These are phyloP conservation scores for Enteromius radiatus DNA, from an alignment of 2,797 vertebrate species.

Conservation along the genomic window DNA sequence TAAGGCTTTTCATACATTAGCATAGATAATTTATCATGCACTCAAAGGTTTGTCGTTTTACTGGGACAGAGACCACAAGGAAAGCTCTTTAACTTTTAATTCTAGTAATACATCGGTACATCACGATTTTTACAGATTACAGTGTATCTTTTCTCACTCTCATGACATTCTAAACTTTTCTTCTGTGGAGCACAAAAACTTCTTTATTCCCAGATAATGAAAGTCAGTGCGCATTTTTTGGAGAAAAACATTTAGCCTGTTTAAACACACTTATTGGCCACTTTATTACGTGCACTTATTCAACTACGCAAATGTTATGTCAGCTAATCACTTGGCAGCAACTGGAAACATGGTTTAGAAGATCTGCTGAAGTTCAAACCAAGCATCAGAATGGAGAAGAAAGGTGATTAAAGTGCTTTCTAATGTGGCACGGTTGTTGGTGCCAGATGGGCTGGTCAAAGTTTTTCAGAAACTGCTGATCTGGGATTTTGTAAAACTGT, in stretches of 20 bases:
- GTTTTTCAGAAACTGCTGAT: background rate
- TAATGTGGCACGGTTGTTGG: background rate
- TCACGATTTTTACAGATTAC: background rate
- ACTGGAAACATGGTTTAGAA: background rate
- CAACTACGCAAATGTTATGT: background rate
- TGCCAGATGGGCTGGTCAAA: background rate
- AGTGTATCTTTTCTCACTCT: background rate
- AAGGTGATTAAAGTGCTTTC: background rate
- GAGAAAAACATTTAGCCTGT: background rate
- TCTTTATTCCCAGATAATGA: background rate
- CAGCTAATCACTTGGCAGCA: background rate
- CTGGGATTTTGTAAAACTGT: too few species aligned
- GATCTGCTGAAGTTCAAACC: background rate
- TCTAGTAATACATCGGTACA: background rate
- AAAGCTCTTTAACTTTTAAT: background rate
- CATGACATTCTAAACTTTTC: background rate
- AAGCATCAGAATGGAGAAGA: background rate
- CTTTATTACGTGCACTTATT: background rate
- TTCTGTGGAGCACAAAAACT: background rate
- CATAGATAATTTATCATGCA: constrained; percentile 22
- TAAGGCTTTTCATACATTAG: constrained; percentile 17
- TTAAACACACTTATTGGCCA: background rate
- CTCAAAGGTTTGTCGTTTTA: background rate
- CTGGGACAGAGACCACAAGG: background rate
- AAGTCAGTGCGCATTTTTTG: background rate